Evolutionary conservation across 2,797 vertebrate species (phyloP).

Genomic region (Sebastes vulpes): DNA sequence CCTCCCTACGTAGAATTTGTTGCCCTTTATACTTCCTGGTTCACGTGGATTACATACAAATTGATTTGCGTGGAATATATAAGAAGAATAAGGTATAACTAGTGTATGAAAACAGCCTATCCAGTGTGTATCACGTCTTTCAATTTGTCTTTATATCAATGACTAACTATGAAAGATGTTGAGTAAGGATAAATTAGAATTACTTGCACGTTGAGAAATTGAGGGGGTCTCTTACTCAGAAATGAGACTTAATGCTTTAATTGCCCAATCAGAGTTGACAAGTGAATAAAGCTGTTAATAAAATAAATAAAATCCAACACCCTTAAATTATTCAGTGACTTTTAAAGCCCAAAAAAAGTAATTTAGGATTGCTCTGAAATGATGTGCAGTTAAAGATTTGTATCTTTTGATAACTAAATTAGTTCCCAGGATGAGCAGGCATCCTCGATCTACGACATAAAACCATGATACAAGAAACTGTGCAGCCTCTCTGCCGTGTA

Average conservation of each 20-base stretch:
- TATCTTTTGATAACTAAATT: neutral
- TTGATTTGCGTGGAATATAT: neutral
- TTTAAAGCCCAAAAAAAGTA: neutral
- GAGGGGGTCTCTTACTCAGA: neutral
- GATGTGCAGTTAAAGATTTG: neutral
- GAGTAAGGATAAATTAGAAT: neutral
- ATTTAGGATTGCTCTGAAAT: neutral
- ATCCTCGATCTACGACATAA: neutral
- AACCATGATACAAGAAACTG: neutral
- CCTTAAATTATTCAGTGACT: neutral
- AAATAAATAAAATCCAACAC: neutral
- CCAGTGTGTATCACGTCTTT: neutral
- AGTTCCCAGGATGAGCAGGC: neutral
- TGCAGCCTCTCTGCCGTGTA: constrained; percentile 4
- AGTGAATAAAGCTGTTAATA: neutral
- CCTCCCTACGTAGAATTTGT: neutral
- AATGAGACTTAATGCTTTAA: neutral
- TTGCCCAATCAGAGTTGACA: neutral
- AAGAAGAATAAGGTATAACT: neutral
- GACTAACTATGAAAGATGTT: neutral
- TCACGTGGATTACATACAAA: neutral
- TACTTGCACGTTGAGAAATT: neutral
- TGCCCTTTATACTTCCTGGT: neutral
- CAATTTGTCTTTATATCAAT: neutral
- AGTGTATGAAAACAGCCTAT: neutral